These are phyloP conservation scores for Pterobdella sp. DNA, from an alignment of 2,888 invertebrate genomes.

Conservation along the genomic window DNA sequence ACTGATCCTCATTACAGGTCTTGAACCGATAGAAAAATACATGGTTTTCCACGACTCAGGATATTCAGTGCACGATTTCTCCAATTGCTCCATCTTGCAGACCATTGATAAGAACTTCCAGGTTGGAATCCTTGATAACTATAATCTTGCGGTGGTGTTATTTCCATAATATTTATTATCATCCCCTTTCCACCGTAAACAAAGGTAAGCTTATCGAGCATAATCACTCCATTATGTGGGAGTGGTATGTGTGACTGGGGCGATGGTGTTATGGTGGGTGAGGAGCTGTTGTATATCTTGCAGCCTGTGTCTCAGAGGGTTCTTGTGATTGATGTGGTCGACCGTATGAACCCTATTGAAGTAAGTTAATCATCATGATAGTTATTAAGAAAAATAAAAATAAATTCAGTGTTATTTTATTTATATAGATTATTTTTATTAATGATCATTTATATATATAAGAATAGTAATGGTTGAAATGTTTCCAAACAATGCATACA, in stretches of 20 bases:
- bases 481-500: too few relatives aligned
- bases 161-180: not conserved
- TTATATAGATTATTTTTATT: too few relatives aligned
- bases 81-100: slow-evolving; percentile 63
- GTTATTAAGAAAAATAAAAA: too few relatives aligned
- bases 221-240: not conserved
- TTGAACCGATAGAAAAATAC: slow-evolving; percentile 56
- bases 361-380: slow-evolving; percentile 11
- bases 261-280: slow-evolving; percentile 22
- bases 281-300: slow-evolving; percentile 25
- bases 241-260: slow-evolving; percentile 30
- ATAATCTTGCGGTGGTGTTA: not conserved
- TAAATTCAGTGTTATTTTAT: too few relatives aligned
- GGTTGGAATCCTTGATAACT: not conserved
- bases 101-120: slow-evolving; percentile 54
- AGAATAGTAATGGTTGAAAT: too few relatives aligned
- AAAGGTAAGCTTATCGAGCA: slow-evolving; percentile 1
- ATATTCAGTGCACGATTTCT: slow-evolving; percentile 66
- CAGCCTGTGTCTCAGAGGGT: slow-evolving; percentile 29
- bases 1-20: not conserved
- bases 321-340: slow-evolving; percentile 29
- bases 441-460: too few relatives aligned
- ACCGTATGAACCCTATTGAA: slow-evolving; percentile 31
- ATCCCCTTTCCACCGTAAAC: not conserved
- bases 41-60: slow-evolving; percentile 70